Evolutionary conservation across 2,113 vertebrate species (phyloP), one percentile per base, ranked within the genome.

Genomic region (Aspiorhynchus laticeps): DNA sequence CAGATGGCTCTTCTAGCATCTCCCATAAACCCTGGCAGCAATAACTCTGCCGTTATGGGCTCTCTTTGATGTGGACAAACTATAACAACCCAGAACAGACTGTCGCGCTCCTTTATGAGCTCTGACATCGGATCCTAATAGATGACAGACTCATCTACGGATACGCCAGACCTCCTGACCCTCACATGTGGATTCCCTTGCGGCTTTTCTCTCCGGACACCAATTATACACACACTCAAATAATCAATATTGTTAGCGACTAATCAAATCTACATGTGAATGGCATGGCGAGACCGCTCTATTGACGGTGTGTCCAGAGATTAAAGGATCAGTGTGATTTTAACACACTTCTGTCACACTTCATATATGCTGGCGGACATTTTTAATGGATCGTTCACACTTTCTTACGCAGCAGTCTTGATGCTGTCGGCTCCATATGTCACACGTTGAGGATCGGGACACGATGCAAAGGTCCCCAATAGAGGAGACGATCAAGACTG

Each of bases 391-490:
- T 31, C 36, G 3, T 65, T 51, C 75, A 79, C 74, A 69, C 81
- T 61, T 53, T 71, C 14, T 24, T 14, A 79, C 26, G 73, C 59
- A 73, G 19, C 14, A 59, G 26, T 41, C 11, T 63, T 59, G 81
- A 85, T 84, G 80, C 74, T 56, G 63, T 76, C 11, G 33, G 88
- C 89, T 86, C 87, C 88, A 92, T 86, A 91, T 89, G 89, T 90
- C 87, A 90, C 43, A 48, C 6, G 17, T 12, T 88, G 76, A 56
- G 26, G 59, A 74, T 3, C 0, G 12, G 21, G 61, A 38, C 0
- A 14, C 28, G 31, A 75, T 56, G 43, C 63, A 63, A 7, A 75
- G 84, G 76, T 61, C 76, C 8, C 51, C 11, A 10, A 61, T 28
- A 17, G 33, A 56, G 14, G 17, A 82, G 17, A 75, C 33, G 83